Percentiles rank a stretch among this genome's conserved stretches.
phyloP scores from a whole-genome alignment of 2,113 vertebrate species.

The Neodon shergylaensis region DNA sequence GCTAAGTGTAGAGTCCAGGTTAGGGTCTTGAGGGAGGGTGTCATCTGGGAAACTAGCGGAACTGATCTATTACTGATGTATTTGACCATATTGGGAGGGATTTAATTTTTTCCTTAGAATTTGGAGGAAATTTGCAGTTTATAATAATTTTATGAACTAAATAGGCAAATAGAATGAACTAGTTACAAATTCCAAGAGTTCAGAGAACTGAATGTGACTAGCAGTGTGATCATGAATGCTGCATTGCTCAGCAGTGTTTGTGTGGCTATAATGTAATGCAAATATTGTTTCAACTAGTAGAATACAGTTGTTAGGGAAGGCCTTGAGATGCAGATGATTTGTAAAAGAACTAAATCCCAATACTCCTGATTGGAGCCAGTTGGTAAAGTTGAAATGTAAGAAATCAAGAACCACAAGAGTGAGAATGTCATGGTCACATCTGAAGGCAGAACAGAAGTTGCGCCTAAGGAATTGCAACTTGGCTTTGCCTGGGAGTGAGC shows the following conservation, averaged over 20 bases:
- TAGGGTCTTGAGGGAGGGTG: background rate
- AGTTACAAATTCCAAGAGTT: constrained; percentile 22
- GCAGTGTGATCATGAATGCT: background rate
- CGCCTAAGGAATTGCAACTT: background rate
- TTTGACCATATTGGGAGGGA: background rate
- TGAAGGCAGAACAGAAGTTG: background rate
- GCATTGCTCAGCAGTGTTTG: background rate
- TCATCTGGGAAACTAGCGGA: background rate
- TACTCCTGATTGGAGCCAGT: background rate
- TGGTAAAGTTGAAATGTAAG: background rate
- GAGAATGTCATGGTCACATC: background rate
- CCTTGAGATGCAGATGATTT: background rate
- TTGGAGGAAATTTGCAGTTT: constrained; percentile 1
- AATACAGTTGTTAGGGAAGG: background rate
- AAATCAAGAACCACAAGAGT: background rate
- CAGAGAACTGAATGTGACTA: background rate
- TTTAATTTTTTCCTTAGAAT: background rate
- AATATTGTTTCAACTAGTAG: background rate
- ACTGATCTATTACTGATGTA: background rate
- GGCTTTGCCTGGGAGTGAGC: background rate
- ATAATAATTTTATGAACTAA: constrained; percentile 22
- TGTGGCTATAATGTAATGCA: background rate
- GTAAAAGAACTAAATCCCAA: background rate
- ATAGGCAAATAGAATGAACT: background rate
- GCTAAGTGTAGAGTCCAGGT: background rate